Conservation (phyloP, 1,140 invertebrate species). For the Pseudomyrmex flavicornis region DNA sequence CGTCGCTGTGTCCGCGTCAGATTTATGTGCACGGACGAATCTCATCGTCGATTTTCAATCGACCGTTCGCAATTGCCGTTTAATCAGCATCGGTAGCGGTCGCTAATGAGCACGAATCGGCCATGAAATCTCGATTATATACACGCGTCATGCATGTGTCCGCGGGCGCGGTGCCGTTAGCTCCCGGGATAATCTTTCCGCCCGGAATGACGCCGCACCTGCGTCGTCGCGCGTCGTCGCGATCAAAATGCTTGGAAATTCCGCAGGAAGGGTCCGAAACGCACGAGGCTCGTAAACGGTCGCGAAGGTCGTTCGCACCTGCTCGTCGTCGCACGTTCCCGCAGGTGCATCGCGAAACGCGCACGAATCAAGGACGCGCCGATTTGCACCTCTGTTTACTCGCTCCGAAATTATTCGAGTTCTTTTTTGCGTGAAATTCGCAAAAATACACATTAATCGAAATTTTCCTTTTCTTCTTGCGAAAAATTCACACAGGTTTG, state of each 20-base stretch:
- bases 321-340: neutral
- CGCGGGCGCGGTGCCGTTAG: slow-evolving; percentile 43
- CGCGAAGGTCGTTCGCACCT: slow-evolving; percentile 73
- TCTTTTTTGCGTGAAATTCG: neutral
- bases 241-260: slow-evolving; percentile 56
- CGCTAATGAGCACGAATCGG: slow-evolving; percentile 55
- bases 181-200: slow-evolving; percentile 21
- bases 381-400: neutral
- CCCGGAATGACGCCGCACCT: slow-evolving; percentile 32
- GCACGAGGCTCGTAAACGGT: slow-evolving; percentile 64
- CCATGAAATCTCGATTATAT: slow-evolving; percentile 59
- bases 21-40: neutral
- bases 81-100: slow-evolving; percentile 30
- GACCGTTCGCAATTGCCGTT: slow-evolving; percentile 18
- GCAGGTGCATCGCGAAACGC: slow-evolving; percentile 52
- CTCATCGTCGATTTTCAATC: slow-evolving; percentile 48
- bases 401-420: neutral
- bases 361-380: slow-evolving; percentile 44
- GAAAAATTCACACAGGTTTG: too few relatives aligned
- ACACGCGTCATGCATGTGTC: slow-evolving; percentile 20
- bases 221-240: neutral
- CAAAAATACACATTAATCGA: too few relatives aligned
- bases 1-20: neutral
- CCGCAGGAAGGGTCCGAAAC: slow-evolving; percentile 33
- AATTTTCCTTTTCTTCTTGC: too few relatives aligned